phyloP scores from a whole-genome alignment of 2,113 vertebrate genomes.

The Pelusios castaneus region DNA sequence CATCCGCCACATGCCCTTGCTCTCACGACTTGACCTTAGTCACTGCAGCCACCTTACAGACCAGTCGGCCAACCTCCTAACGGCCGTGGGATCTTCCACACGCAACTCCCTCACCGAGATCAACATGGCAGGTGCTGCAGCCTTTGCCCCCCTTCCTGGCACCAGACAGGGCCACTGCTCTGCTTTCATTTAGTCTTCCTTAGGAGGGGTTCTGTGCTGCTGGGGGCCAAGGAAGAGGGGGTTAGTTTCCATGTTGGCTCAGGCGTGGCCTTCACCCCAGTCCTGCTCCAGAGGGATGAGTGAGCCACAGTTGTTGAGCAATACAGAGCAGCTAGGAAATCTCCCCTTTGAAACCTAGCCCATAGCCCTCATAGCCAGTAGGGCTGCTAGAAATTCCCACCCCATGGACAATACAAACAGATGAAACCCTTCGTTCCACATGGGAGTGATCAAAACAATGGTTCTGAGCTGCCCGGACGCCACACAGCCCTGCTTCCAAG shows the following conservation, averaged over 20 bases:
- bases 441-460: background rate
- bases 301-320: background rate
- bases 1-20: constrained; percentile 96
- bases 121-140: constrained; percentile 91
- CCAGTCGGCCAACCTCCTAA: constrained; percentile 95
- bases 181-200: background rate
- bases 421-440: background rate
- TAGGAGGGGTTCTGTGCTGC: background rate
- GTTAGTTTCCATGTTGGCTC: background rate
- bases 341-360: background rate
- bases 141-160: background rate
- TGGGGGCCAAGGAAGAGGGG: background rate
- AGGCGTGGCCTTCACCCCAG: rapidly evolving
- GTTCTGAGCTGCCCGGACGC: background rate
- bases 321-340: background rate
- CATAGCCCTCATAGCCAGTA: background rate
- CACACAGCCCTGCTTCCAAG: background rate
- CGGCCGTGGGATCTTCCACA: constrained; percentile 95
- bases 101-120: constrained; percentile 94
- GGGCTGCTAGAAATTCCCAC: background rate
- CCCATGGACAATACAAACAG: background rate
- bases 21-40: constrained; percentile 95
- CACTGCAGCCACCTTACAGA: constrained; percentile 95
- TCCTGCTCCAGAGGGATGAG: background rate
- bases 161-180: background rate